phyloP scores from a whole-genome alignment of 2,113 vertebrate genomes.

The Heterotilapia buettikoferi region DNA sequence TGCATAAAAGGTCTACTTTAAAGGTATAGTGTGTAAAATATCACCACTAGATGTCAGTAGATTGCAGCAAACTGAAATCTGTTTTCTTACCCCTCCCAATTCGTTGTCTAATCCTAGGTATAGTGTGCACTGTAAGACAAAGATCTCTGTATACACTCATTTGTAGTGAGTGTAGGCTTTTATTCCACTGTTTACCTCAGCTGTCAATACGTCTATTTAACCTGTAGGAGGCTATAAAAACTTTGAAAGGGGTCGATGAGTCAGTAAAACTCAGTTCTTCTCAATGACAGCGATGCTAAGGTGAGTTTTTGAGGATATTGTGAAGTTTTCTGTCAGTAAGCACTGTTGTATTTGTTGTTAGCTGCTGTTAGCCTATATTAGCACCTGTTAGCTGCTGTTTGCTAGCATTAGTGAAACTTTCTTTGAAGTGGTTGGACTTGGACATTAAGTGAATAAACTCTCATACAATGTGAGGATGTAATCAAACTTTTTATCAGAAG shows the following conservation, averaged over 20 bases:
- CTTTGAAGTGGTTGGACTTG: not conserved
- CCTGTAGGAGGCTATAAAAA: not conserved
- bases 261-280: not conserved
- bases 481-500: not conserved
- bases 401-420: not conserved
- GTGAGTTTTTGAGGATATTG: not conserved
- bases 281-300: not conserved
- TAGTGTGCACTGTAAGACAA: not conserved
- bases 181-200: not conserved
- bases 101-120: not conserved
- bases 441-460: not conserved
- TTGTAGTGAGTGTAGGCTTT: not conserved
- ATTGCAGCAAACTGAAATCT: not conserved
- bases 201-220: not conserved
- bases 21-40: not conserved
- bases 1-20: not conserved
- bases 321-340: not conserved
- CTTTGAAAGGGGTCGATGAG: not conserved
- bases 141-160: not conserved
- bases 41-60: not conserved
- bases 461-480: not conserved
- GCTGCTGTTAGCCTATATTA: not conserved
- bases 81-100: not conserved
- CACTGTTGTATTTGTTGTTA: not conserved
- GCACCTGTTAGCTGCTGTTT: not conserved